Conservation (phyloP, 2,113 vertebrate species). For the Penelope pileata region DNA sequence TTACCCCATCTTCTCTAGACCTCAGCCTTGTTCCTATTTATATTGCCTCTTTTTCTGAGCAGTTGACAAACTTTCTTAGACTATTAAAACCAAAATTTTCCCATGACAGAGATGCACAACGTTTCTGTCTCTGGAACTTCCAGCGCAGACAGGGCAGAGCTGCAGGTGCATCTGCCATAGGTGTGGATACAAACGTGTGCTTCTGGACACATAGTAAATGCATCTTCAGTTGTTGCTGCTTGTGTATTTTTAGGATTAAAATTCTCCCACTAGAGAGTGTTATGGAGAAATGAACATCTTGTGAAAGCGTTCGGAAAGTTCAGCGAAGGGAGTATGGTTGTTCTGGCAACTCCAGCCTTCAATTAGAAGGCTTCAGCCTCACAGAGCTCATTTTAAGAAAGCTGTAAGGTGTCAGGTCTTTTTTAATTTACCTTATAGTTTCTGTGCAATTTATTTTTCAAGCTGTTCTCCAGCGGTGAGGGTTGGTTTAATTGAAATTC, state of each 20-base stretch:
- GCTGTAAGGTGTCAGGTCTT: not conserved
- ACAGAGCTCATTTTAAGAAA: not conserved
- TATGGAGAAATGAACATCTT: not conserved
- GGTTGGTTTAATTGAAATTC: not conserved
- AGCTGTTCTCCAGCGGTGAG: constrained; percentile 1
- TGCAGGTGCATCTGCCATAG: rapidly evolving
- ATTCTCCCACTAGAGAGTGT: not conserved
- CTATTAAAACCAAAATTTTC: not conserved
- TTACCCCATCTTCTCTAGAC: not conserved
- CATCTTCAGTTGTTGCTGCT: not conserved
- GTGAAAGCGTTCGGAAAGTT: not conserved
- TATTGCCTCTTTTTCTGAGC: not conserved
- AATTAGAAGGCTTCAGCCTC: not conserved
- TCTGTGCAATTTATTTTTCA: not conserved
- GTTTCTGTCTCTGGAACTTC: not conserved
- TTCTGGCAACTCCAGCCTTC: constrained; percentile 9
- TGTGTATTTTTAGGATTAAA: not conserved
- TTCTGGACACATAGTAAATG: not conserved
- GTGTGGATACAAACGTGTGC: not conserved
- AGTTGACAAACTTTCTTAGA: not conserved
- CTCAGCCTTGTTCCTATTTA: not conserved
- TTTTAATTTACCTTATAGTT: constrained; percentile 22
- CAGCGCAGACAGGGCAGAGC: not conserved
- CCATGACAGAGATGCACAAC: not conserved
- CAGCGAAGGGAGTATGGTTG: not conserved